These are phyloP conservation scores for Zaprionus bogoriensis DNA, from an alignment of 2,888 invertebrate species.

Conservation along the genomic window DNA sequence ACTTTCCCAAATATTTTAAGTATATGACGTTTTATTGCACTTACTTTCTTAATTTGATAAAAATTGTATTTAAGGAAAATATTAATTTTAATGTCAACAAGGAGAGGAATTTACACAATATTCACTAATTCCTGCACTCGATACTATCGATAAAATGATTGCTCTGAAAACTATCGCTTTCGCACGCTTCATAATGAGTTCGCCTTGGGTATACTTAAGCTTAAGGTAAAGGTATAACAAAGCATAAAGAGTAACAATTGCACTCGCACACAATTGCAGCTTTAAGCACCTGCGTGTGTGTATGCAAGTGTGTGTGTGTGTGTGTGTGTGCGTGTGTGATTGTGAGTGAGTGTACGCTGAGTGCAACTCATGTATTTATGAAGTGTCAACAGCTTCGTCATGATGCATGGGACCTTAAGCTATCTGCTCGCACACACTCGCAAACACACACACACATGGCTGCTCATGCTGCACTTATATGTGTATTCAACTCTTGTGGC, in stretches of 20 bases:
- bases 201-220: background rate
- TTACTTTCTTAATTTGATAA: too few species aligned
- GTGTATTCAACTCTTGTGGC: conserved; percentile 4
- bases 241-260: conserved; percentile 58
- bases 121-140: too few species aligned
- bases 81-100: too few species aligned
- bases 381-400: conserved; percentile 74
- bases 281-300: conserved; percentile 2
- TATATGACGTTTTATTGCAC: too few species aligned
- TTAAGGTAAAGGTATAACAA: conserved; percentile 41
- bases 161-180: too few species aligned
- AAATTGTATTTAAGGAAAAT: too few species aligned
- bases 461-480: background rate
- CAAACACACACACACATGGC: conserved; percentile 1
- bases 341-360: conserved; percentile 35
- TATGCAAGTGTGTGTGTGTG: conserved; percentile 11
- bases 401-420: conserved; percentile 70
- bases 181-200: background rate
- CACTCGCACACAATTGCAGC: conserved; percentile 16
- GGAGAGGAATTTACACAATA: too few species aligned
- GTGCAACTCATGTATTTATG: conserved; percentile 76
- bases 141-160: too few species aligned
- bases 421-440: conserved; percentile 38
- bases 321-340: conserved; percentile 18
- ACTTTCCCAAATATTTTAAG: too few species aligned